phyloP scores from a whole-genome alignment of 2,888 invertebrate genomes.

The Caenorhabditis japonica region DNA sequence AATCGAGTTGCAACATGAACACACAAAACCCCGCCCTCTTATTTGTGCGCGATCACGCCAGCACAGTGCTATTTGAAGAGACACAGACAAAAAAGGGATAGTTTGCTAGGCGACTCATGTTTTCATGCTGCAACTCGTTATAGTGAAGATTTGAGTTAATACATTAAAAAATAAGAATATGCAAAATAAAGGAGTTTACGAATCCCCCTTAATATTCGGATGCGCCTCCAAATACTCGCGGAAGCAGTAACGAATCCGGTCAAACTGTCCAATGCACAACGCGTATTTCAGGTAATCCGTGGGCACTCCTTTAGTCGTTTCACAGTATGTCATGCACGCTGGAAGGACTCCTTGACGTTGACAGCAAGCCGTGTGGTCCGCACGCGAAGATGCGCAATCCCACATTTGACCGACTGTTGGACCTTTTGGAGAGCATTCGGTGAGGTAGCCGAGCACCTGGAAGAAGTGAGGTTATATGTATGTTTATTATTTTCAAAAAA shows the following conservation, averaged over 20 bases:
- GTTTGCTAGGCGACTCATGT: too few species aligned
- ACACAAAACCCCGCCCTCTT: too few species aligned
- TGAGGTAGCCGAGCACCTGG: slow-evolving; percentile 74
- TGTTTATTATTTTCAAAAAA: too few species aligned
- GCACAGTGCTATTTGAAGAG: too few species aligned
- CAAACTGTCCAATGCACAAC: slow-evolving; percentile 75
- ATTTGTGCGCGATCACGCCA: too few species aligned
- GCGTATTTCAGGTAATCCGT: slow-evolving; percentile 76
- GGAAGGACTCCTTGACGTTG: slow-evolving; percentile 67
- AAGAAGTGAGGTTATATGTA: too few species aligned
- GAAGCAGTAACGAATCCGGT: slow-evolving; percentile 76
- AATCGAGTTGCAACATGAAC: too few species aligned
- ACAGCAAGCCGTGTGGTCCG: slow-evolving; percentile 75
- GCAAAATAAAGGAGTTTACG: too few species aligned
- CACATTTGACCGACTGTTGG: slow-evolving; percentile 76
- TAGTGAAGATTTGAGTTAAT: too few species aligned
- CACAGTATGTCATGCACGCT: slow-evolving; percentile 75
- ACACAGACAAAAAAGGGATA: too few species aligned
- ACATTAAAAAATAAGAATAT: too few species aligned
- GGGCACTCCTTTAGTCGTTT: slow-evolving; percentile 76
- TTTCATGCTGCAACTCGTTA: too few species aligned
- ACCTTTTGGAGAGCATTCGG: slow-evolving; percentile 73
- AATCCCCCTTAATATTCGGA: slow-evolving; percentile 52
- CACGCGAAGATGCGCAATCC: slow-evolving; percentile 75
- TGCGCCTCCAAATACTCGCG: slow-evolving; percentile 73